phyloP scores from a whole-genome alignment of 2,113 vertebrate genomes.

The cat (Felis catus) region F.catus_Fca126_mat1.0 CM031412.1:233454001-233454500 shows the following conservation, averaged over 20 bases:
- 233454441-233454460: neutral
- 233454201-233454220: neutral
- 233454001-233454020: neutral
- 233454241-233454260: neutral
- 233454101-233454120: neutral
- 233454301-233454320: neutral
- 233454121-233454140: neutral
- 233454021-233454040: neutral
- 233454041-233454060: neutral
- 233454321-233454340: neutral
- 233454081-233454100: neutral
- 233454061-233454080: neutral
- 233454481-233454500: neutral
- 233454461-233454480: neutral
- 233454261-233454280: neutral
- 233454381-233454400: neutral
- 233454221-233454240: neutral
- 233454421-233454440: neutral
- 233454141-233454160: neutral
- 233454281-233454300: neutral
- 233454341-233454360: fast-evolving
- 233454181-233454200: neutral
- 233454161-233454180: neutral
- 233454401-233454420: neutral
- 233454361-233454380: no score